Evolutionary conservation across 2,888 invertebrate genomes (phyloP).

Genomic region (Lasioglossum figueresi): DNA sequence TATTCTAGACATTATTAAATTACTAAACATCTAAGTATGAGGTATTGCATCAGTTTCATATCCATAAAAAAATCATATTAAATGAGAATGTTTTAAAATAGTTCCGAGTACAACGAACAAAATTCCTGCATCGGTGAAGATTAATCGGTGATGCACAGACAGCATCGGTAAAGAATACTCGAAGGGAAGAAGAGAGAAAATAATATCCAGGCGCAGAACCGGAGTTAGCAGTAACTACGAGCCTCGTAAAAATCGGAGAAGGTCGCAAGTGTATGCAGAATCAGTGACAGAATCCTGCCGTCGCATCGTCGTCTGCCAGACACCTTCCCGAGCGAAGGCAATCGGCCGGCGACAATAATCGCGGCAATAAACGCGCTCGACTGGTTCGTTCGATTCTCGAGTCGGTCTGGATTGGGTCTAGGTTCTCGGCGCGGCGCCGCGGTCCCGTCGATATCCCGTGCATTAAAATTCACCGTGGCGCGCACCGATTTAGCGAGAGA

Average conservation of each 20-base stretch:
- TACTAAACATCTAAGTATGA: too few relatives aligned
- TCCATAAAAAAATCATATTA: too few relatives aligned
- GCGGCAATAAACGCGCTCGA: slow-evolving; percentile 24
- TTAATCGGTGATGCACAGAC: too few relatives aligned
- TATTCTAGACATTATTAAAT: too few relatives aligned
- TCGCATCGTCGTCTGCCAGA: not conserved
- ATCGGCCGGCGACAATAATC: not conserved
- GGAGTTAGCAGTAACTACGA: not conserved
- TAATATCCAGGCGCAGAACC: not conserved
- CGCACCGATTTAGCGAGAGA: slow-evolving; percentile 41
- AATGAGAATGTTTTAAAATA: too few relatives aligned
- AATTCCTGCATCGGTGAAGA: not conserved
- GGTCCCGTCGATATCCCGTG: not conserved
- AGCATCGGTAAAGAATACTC: too few relatives aligned
- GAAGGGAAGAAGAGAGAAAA: not conserved
- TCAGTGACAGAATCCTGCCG: not conserved
- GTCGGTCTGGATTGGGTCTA: not conserved
- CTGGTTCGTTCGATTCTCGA: slow-evolving; percentile 6
- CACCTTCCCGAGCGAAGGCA: not conserved
- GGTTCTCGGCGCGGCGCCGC: not conserved
- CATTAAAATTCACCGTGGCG: slow-evolving; percentile 54
- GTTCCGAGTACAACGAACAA: too few relatives aligned
- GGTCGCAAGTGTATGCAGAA: not conserved
- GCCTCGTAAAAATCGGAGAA: not conserved
- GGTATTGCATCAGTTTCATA: too few relatives aligned